Conservation (phyloP, 1,140 invertebrate species). For the Bombus turneri region DNA sequence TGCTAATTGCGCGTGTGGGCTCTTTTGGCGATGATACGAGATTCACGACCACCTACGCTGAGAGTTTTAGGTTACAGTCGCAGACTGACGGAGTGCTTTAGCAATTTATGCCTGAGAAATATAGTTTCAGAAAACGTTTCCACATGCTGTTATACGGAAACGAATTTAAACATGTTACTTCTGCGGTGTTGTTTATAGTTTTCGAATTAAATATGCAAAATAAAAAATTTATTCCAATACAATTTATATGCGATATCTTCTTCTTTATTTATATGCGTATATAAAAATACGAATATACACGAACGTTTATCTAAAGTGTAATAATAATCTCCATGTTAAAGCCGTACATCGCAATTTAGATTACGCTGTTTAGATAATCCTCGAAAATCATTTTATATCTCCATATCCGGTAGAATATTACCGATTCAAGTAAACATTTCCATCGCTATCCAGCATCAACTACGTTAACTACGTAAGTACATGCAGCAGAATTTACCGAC, state of each 20-base stretch:
- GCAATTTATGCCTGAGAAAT: too few species aligned
- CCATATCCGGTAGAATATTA: neutral
- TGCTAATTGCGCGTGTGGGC: constrained; percentile 23
- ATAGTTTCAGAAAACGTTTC: neutral
- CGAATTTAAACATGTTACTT: too few species aligned
- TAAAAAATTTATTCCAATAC: neutral
- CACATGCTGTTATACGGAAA: too few species aligned
- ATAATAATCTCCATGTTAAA: neutral
- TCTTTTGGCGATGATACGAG: neutral
- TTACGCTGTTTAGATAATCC: neutral
- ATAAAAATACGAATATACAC: too few species aligned
- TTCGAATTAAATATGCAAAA: too few species aligned
- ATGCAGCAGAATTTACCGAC: neutral
- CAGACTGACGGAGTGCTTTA: neutral
- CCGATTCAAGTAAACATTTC: neutral
- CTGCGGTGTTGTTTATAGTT: too few species aligned
- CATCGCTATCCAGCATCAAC: neutral
- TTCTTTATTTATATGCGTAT: neutral
- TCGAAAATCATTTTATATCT: neutral
- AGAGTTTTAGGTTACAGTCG: neutral
- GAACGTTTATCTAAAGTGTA: neutral
- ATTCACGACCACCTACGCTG: neutral
- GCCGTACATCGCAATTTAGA: neutral
- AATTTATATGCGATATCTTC: neutral
- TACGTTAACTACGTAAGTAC: neutral